Conservation (phyloP, 1,140 invertebrate species). For the Tetragnatha versicolor region DNA sequence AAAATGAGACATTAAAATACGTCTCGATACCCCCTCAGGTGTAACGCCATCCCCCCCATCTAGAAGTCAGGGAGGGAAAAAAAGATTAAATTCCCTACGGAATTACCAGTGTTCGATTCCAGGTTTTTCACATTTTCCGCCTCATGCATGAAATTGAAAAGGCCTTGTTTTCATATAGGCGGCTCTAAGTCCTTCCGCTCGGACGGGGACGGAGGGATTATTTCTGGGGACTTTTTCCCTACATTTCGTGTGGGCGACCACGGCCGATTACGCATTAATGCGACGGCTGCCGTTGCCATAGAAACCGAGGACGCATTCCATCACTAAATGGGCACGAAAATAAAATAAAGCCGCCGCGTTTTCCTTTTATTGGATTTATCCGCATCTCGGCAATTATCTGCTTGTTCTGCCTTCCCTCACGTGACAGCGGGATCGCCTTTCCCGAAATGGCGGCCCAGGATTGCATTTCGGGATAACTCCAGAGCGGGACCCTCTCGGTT, state of each 20-base stretch:
- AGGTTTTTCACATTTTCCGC: no score
- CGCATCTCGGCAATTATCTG: conserved; percentile 40
- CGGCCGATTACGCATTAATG: conserved; percentile 51
- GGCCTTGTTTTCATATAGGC: not conserved
- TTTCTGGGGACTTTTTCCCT: not conserved
- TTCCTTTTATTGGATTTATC: conserved; percentile 48
- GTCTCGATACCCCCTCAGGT: no score
- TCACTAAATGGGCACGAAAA: conserved; percentile 43
- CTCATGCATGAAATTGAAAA: not conserved
- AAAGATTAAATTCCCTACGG: no score
- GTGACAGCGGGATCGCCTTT: no score
- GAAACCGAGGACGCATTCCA: conserved; percentile 25
- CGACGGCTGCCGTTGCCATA: conserved; percentile 22
- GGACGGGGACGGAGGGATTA: not conserved
- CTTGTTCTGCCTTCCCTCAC: conserved; percentile 35
- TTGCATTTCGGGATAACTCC: no score
- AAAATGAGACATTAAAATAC: no score
- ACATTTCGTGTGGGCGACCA: not conserved
- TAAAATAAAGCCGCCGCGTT: conserved; percentile 40
- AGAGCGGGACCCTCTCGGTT: no score
- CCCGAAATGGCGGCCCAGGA: no score
- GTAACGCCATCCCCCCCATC: no score
- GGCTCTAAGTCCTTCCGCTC: no score
- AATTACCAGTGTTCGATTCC: no score
- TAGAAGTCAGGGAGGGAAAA: no score